Evolutionary conservation across 2,888 invertebrate species (phyloP), one percentile per base, ranked within the genome.

Genomic region (Melieria omissa): DNA sequence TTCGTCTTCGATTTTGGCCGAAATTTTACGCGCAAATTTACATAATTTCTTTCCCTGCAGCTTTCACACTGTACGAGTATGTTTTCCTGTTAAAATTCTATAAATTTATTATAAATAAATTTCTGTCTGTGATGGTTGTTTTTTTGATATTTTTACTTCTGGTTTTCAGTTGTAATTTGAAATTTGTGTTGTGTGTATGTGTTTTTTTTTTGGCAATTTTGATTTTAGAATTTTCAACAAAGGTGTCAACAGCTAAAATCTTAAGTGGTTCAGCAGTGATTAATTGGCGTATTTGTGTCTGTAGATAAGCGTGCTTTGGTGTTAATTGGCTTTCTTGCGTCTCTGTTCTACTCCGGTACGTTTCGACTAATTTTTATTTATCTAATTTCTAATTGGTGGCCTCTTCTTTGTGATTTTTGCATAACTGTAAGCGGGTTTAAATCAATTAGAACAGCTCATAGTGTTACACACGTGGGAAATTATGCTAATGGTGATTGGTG

Each of bases 231-330:
- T 63, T 63, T 29, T 47, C 45, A 2, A 5, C 14, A 58, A 57
- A 66, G 29, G 12, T 58, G 66, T 57, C 58, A 66, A 58, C 58
- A 66, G 41, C 58, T 29, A 29, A 29, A 29, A 29, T 29, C 2
- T 66, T 66, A 58, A 47, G 58, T 58, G 58, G n/a, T 57, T 41
- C 49, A 46, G 46, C 46, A 46, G 46, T 66, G 44, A 66, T 42
- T 54, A 66, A 29, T 47, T 16, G n/a, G 46, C 44, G 44, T 1
- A 57, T 29, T 29, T 12, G n/a, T 7, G 9, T 10, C 29, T 12
- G 10, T 10, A 45, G 41, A 66, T 58, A 66, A 58, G 57, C 66
- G 66, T 66, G 66, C 8, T 66, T 58, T 45, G 6, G 41, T 47
- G 41, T 47, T 66, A 58, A 66, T 66, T 57, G 55, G 47, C 66